phyloP scores from a whole-genome alignment of 2,797 vertebrate genomes.

The Tadarida brasiliensis region DNA sequence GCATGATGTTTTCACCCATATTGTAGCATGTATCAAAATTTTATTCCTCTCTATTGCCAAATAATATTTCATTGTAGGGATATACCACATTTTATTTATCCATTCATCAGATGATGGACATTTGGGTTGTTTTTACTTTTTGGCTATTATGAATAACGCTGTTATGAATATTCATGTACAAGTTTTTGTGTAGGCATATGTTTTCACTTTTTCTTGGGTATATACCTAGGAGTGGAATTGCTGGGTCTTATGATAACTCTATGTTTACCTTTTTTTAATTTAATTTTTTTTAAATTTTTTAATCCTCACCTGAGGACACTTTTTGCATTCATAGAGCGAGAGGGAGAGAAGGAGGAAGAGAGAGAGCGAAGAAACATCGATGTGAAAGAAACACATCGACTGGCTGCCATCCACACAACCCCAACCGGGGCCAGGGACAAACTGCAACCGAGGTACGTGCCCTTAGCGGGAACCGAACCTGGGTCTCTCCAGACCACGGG shows the following conservation, averaged over 20 bases:
- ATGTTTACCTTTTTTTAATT: neutral
- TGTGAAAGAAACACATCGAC: no score
- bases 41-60: neutral
- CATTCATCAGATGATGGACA: neutral
- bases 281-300: no score
- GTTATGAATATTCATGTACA: neutral
- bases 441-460: no score
- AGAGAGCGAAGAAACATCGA: no score
- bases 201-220: neutral
- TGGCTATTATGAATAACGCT: neutral
- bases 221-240: neutral
- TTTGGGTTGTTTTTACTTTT: constrained; percentile 30
- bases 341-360: no score
- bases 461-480: no score
- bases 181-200: neutral
- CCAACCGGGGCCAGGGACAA: no score
- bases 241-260: neutral
- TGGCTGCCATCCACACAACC: no score
- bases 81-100: constrained; percentile 28
- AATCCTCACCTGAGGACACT: no score
- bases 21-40: neutral
- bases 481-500: no score
- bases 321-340: no score
- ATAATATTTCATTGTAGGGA: neutral
- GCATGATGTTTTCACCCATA: neutral